Base-by-base conservation (phyloP, 2,888 invertebrate species). In the Pyrrhia umbra region DNA sequence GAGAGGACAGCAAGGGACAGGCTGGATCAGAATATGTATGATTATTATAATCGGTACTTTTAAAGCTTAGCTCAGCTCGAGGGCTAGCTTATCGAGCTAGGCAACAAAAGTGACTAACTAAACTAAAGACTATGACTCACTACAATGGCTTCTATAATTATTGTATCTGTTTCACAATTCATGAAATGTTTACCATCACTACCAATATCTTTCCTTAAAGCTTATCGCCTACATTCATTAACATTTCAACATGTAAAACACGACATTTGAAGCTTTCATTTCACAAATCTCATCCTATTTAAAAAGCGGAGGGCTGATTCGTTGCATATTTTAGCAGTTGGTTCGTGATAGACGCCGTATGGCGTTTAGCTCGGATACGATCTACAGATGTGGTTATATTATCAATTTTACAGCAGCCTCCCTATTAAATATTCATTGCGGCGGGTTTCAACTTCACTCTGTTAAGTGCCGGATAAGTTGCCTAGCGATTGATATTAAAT, bases 341-440 rank as follows among this genome's bases (percentile, higher is more conserved):
- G 4, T 1, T 43, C 23, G 25, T 59, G 67, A 77, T 66, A 58
- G 72, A 68, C 59, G 27, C 62, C 39, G 64, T 34, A 42, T 58
- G 54, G 21, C 57, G 60, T 52, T 79, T 63, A 64, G 30, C 43
- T 45, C 10, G 21, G 55, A 51, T 45, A 68, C 60, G 50, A 68
- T 72, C 69, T 77, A 67, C 56, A 64, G 60, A 77, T 75, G 80
- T 27, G 82, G 80, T 70, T 63, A 30, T 39, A 39, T 51, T 77
- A 77, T 70, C 34, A 66, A 80, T 77, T 68, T 77, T 65, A 70
- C 30, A 81, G 59, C 34, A 77, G 67, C 13, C 27, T 27, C 5
- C 34, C 4, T 0, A 30, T 81, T 63, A 72, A 75, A 75, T 79
- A 80, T 81, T 75, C 60, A 81, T 55, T 13, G 16, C n/a, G 46